Conservation (phyloP, 2,797 vertebrate genomes). For the Helostoma temminkii region DNA sequence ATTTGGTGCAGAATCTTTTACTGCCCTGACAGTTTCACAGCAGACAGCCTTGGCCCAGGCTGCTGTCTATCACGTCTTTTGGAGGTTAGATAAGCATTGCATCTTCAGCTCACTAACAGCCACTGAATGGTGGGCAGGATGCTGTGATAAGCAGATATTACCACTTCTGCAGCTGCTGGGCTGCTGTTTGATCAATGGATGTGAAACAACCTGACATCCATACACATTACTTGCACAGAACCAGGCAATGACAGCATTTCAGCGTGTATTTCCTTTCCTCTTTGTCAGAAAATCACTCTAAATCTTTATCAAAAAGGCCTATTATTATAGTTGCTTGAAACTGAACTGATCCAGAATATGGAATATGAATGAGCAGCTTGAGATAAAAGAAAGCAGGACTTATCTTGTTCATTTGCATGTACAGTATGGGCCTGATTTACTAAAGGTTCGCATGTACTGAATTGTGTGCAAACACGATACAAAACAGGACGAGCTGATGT, state of each 20-base stretch:
- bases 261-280: constrained; percentile 27
- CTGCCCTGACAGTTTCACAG: constrained; percentile 53
- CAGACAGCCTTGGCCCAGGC: constrained; percentile 36
- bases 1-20: constrained; percentile 59
- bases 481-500: no score
- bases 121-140: constrained; percentile 53
- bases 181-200: constrained; percentile 58
- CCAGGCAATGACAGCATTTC: constrained; percentile 16
- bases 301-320: constrained; percentile 47
- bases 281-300: constrained; percentile 29
- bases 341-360: constrained; percentile 35
- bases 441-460: no score
- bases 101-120: constrained; percentile 60
- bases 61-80: constrained; percentile 61
- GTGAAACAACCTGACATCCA: constrained; percentile 31
- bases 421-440: no score
- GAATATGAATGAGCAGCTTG: constrained; percentile 33
- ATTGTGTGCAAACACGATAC: no score
- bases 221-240: constrained; percentile 24
- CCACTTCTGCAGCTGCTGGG: constrained; percentile 48
- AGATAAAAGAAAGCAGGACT: constrained; percentile 41
- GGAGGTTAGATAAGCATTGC: constrained; percentile 64
- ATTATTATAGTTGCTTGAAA: constrained; percentile 45
- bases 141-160: constrained; percentile 68
- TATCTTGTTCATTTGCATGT: constrained; percentile 16